Percentiles rank a stretch among this genome's conserved stretches.
Evolutionary conservation across 1,140 invertebrate genomes (phyloP).

Genomic region (Drosophila kurseongensis): DNA sequence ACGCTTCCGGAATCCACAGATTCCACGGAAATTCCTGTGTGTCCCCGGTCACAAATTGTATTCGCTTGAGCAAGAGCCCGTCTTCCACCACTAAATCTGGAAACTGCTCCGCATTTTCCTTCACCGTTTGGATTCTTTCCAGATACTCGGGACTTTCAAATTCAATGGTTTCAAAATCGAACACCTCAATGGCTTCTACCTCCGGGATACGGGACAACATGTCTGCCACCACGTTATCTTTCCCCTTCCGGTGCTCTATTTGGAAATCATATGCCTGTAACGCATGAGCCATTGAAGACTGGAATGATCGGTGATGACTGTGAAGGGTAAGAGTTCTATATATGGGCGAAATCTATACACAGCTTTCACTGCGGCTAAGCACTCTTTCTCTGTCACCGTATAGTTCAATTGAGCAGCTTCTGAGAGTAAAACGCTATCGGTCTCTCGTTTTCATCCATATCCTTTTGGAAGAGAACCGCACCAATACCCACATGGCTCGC

Average conservation of each 20-base stretch:
- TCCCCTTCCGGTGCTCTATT: not conserved
- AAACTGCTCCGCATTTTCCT: too few species aligned
- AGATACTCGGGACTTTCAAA: too few species aligned
- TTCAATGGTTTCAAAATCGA: too few species aligned
- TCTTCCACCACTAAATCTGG: too few species aligned
- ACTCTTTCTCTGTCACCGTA: slow-evolving; percentile 3
- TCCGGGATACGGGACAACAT: too few species aligned
- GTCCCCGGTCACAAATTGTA: too few species aligned
- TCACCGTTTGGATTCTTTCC: too few species aligned
- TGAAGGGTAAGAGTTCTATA: slow-evolving; percentile 13
- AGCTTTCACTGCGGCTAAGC: not conserved
- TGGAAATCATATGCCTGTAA: not conserved
- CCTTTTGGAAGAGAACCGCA: slow-evolving; percentile 57
- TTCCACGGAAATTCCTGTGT: not conserved
- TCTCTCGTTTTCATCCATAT: slow-evolving; percentile 45
- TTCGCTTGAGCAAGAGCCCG: too few species aligned
- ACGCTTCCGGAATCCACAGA: slow-evolving; percentile 7
- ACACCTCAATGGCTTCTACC: too few species aligned
- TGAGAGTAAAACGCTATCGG: slow-evolving; percentile 42
- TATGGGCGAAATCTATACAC: slow-evolving; percentile 7
- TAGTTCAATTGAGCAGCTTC: slow-evolving; percentile 42
- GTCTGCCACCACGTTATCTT: too few species aligned
- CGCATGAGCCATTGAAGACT: slow-evolving; percentile 6
- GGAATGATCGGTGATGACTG: slow-evolving; percentile 10
- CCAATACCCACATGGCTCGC: slow-evolving; percentile 46